Evolutionary conservation across 2,113 vertebrate species (phyloP).

Genomic region (Percopsis transmontana): DNA sequence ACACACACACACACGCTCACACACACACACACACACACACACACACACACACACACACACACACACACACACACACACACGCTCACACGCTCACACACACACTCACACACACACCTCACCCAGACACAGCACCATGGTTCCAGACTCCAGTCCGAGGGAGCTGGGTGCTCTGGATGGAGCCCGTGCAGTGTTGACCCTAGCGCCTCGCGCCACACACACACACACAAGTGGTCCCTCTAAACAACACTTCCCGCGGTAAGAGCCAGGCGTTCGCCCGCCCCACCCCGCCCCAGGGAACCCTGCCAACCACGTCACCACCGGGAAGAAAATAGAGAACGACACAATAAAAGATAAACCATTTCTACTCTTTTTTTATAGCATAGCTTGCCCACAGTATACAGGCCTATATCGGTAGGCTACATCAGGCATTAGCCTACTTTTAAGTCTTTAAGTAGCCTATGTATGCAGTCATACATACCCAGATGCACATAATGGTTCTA

Average conservation of each 20-base stretch:
- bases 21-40: conserved; percentile 5
- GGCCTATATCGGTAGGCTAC: too few species aligned
- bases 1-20: conserved; percentile 13
- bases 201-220: conserved; percentile 4
- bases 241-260: conserved; percentile 41
- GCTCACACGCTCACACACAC: conserved; percentile 2
- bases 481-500: too few species aligned
- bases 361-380: not conserved
- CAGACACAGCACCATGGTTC: conserved; percentile 64
- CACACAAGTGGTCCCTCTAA: conserved; percentile 43
- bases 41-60: too few species aligned
- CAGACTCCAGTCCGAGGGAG: conserved; percentile 29
- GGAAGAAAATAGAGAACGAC: not conserved
- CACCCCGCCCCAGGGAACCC: not conserved
- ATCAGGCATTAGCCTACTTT: too few species aligned
- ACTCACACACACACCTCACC: not conserved
- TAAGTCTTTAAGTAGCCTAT: too few species aligned
- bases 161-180: conserved; percentile 1
- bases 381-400: not conserved
- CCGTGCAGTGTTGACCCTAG: conserved; percentile 29
- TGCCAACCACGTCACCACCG: too few species aligned
- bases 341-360: not conserved
- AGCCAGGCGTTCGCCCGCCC: conserved; percentile 24
- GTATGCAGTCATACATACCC: too few species aligned
- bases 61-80: not conserved